Evolutionary conservation across 2,888 invertebrate genomes (phyloP).

Genomic region (Cataglyphis altisquamis): DNA sequence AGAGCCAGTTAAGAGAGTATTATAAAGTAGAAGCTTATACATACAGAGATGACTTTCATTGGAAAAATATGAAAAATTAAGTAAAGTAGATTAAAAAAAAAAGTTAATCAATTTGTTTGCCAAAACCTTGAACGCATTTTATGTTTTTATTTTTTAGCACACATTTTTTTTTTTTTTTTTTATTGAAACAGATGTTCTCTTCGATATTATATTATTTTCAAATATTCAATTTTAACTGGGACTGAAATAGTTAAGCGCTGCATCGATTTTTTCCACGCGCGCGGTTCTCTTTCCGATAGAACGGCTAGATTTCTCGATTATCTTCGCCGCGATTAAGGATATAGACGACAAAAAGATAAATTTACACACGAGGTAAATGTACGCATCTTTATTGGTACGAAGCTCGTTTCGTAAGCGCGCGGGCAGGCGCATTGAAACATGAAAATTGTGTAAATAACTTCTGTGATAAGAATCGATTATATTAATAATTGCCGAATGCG

Average conservation of each 20-base stretch:
- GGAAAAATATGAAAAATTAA: background rate
- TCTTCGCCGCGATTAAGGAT: conserved; percentile 55
- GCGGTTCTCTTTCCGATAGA: conserved; percentile 66
- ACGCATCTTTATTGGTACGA: conserved; percentile 47
- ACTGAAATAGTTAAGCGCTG: conserved; percentile 22
- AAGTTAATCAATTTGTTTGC: background rate
- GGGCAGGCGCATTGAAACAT: conserved; percentile 56
- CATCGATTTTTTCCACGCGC: conserved; percentile 19
- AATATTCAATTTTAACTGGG: background rate
- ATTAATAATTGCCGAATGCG: conserved; percentile 76
- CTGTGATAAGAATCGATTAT: conserved; percentile 78
- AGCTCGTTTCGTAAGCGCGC: conserved; percentile 50
- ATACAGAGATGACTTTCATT: background rate
- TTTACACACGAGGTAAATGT: conserved; percentile 28
- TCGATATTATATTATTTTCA: background rate
- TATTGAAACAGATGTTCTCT: background rate
- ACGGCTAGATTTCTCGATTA: conserved; percentile 69
- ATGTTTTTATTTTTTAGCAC: background rate
- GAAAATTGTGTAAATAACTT: conserved; percentile 74
- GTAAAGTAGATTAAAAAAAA: background rate
- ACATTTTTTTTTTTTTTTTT: background rate
- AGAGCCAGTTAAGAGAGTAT: background rate
- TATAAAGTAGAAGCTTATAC: background rate
- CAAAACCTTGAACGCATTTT: background rate
- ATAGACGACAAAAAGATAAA: conserved; percentile 45